Evolutionary conservation across 2,888 invertebrate species (phyloP), one percentile per base, ranked within the genome.

Genomic region (Alloplasta piceator): DNA sequence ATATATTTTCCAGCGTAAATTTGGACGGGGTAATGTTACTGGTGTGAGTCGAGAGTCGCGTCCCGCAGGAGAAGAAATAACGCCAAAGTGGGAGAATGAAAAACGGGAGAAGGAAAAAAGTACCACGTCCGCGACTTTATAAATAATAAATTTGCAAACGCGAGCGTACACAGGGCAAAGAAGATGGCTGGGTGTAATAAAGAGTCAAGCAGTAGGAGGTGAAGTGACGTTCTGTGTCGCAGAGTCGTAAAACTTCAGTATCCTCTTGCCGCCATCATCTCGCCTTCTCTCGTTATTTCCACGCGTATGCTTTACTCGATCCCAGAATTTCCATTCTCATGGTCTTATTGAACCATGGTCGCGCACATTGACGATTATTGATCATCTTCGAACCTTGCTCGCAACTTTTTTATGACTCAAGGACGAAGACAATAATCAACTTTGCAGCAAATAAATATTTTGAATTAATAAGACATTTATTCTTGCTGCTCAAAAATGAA

Each of bases 221-320:
- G 86, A 90, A 91, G 91, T 91, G 91, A 91, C 88, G 90, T 91
- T 88, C 89, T 90, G 88, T 91, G 91, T 91, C 89, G 87, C 87
- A 81, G 82, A 89, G 88, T 90, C 90, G 86, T 91, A 91, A 90
- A 91, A 89, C 89, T 86, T 89, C 77, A 64, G 74, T 87, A 86
- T 67, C 63, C 46, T 68, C n/a, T 52, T 56, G 43, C 46, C 6
- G 38, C 26, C 46, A 6, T 43, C 16, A 16, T 43, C 43, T 55
- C 38, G 9, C 7, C 9, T n/a, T 1, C 43, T 48, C 50, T 60
- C 26, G 10, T 58, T 64, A 41, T 41, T 10, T 7, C 41, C 36
- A n/a, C 7, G 39, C 41, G 5, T 61, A 50, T 10, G 55, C 50
- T 55, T 36, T 67, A 74, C 66, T 46, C 56, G 60, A 58, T 68